Conservation (phyloP, 2,797 vertebrate species). For the Coilia nasus region DNA sequence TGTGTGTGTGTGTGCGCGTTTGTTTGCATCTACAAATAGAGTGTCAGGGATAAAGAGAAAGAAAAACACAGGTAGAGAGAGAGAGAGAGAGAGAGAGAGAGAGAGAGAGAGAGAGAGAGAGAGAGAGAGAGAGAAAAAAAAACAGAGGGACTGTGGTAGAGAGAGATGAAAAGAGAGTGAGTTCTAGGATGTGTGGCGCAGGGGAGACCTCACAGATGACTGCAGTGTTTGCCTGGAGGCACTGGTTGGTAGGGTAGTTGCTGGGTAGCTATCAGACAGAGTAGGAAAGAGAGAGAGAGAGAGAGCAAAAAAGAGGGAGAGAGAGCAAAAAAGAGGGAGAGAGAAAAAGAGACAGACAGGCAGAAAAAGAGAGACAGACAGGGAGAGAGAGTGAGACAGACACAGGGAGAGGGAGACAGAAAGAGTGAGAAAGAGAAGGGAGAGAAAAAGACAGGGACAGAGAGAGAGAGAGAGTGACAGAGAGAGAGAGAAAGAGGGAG, state of each 20-base stretch:
- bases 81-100: constrained; percentile 28
- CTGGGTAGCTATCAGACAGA: constrained; percentile 29
- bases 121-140: neutral
- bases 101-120: neutral
- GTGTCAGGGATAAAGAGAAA: neutral
- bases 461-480: too few species aligned
- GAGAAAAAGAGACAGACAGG: too few species aligned
- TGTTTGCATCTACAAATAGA: too few species aligned
- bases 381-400: too few species aligned
- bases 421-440: too few species aligned
- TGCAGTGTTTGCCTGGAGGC: constrained; percentile 3
- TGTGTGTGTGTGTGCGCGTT: too few species aligned
- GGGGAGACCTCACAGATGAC: neutral
- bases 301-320: neutral
- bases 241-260: neutral
- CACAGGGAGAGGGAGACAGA: too few species aligned
- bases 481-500: too few species aligned
- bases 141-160: neutral
- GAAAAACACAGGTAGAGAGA: neutral
- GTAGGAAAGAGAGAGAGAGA: constrained; percentile 42
- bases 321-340: too few species aligned
- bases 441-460: too few species aligned
- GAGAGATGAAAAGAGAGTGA: constrained; percentile 27
- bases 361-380: too few species aligned
- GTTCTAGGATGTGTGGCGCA: neutral